Conservation (phyloP, 1,140 invertebrate genomes). For the Lethocerus indicus region DNA sequence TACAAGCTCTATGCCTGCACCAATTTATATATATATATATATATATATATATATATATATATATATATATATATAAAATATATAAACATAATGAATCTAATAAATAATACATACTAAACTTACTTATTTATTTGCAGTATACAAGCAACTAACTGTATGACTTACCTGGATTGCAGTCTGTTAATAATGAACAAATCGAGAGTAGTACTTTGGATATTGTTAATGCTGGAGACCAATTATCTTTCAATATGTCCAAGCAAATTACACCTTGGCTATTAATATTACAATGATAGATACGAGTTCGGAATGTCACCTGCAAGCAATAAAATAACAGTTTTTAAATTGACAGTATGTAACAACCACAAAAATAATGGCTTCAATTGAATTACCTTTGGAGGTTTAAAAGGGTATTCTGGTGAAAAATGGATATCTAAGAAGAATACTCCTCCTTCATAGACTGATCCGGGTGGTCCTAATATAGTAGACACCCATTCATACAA, state of each 20-base stretch:
- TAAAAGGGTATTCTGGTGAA: constrained; percentile 92
- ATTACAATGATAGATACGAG: constrained; percentile 92
- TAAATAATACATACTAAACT: neutral
- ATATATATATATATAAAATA: too few species aligned
- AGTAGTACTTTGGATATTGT: constrained; percentile 90
- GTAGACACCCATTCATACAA: constrained; percentile 97
- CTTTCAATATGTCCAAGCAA: constrained; percentile 88
- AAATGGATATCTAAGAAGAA: constrained; percentile 94
- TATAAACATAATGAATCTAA: too few species aligned
- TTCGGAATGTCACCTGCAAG: constrained; percentile 82
- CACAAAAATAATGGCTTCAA: neutral
- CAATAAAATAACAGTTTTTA: neutral
- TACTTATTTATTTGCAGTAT: neutral
- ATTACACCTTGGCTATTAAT: constrained; percentile 95
- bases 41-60: too few species aligned
- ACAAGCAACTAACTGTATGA: constrained; percentile 1
- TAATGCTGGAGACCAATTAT: constrained; percentile 89
- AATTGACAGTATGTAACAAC: neutral
- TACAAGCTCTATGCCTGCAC: too few species aligned
- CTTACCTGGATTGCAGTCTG: constrained; percentile 90
- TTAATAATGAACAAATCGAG: constrained; percentile 87
- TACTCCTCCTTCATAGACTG: constrained; percentile 86
- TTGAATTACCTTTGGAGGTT: constrained; percentile 71
- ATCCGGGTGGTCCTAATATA: constrained; percentile 84
- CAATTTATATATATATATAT: too few species aligned